Base-by-base conservation (phyloP, 2,113 vertebrate genomes). In the Calonectris borealis region DNA sequence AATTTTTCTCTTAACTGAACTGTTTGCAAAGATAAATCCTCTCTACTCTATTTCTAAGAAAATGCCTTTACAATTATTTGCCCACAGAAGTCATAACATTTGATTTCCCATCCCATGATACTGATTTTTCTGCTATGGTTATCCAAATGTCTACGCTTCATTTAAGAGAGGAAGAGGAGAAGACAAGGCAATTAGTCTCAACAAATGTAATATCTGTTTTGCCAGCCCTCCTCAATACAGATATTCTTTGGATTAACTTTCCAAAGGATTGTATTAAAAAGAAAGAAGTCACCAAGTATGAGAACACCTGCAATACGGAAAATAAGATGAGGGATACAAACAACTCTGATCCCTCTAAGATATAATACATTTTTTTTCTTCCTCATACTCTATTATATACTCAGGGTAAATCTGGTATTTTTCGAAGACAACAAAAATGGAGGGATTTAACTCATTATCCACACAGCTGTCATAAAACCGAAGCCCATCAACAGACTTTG, bases 381-480 rank as follows among this genome's bases (percentile, higher is more conserved):
- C 66, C 46, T 68, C n/a, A 34, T 99, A 99, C 36, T 98, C 90
- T 79, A 99, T 98, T 9, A 91, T 2, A 36, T 97, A 98, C 24
- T 96, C 96, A 24, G 97, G 97, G 44, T 98, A 98, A 91, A 97
- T n/a, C 77, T 98, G 97, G 42, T 96, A 25, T 65, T 97, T 97
- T 58, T 97, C 97, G 81, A 97, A 97, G 66, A 97, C 21, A 46
- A 97, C 92, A 83, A 95, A 98, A 86, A 97, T 55, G 29, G 97
- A 97, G 15, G 97, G 96, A 51, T 88, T 78, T 3, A 29, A 8
- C 54, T 78, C 36, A 6, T 94, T 9, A 26, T 97, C 94, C 93
- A 99, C 99, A 29, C 99, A 99, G 79, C 98, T 99, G 94, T 99
- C 98, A 9, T 99, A 99, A 34, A 97, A 87, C 44, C 29, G 60